These are phyloP conservation scores for Notothenia rossii DNA, from an alignment of 2,113 vertebrate species.

Conservation along the genomic window DNA sequence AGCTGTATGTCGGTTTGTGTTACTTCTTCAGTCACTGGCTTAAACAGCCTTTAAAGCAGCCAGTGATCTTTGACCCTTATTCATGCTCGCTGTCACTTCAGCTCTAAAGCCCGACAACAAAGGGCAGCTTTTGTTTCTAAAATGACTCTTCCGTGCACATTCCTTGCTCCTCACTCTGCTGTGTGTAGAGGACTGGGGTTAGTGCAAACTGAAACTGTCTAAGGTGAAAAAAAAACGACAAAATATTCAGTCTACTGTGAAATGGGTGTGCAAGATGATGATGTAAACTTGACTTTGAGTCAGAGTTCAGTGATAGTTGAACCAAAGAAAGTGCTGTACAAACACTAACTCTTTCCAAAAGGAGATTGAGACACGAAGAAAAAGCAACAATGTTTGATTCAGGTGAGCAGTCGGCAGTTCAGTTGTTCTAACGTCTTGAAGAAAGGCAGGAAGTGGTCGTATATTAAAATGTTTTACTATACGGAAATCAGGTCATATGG, in stretches of 20 bases:
- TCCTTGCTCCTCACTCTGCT: conserved; percentile 47
- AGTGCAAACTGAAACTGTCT: conserved; percentile 1
- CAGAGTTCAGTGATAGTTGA: not conserved
- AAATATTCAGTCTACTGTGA: not conserved
- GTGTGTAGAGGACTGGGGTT: not conserved
- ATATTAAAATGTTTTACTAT: not conserved
- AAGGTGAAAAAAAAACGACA: not conserved
- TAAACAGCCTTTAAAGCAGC: conserved; percentile 58
- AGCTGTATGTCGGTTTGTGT: not conserved
- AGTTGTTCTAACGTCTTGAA: not conserved
- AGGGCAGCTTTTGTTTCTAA: conserved; percentile 72
- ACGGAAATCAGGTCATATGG: not conserved
- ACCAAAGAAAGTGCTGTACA: not conserved
- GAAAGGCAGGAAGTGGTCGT: conserved; percentile 30
- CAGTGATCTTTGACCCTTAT: conserved; percentile 72
- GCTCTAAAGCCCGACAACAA: conserved; percentile 70
- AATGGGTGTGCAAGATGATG: not conserved
- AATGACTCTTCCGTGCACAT: conserved; percentile 56
- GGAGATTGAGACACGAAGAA: not conserved
- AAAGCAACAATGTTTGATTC: not conserved
- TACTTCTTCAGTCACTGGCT: conserved; percentile 36
- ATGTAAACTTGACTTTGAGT: not conserved
- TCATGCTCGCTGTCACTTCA: conserved; percentile 72
- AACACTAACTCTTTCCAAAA: not conserved
- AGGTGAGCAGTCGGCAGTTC: not conserved